Base-by-base conservation (phyloP, 1,140 invertebrate genomes). In the Drosophila pandora region DNA sequence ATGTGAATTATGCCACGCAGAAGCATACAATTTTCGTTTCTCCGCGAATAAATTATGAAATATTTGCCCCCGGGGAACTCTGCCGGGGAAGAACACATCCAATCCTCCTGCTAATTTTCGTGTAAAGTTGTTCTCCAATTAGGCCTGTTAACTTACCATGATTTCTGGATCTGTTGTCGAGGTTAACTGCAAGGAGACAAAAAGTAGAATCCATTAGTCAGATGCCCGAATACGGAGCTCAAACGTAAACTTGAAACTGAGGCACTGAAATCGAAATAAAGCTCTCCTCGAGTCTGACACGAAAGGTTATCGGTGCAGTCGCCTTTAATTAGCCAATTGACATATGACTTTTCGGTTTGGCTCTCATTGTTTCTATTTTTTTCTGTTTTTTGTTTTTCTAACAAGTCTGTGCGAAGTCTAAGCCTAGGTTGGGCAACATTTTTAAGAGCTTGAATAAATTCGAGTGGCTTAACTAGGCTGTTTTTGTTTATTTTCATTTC, bases 261-360 rank as follows among this genome's bases (percentile, higher is more conserved):
- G 56, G 54, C 32, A 23, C 10, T 37, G 12, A 45, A 39, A 8
- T 34, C 58, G 69, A 55, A 54, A 55, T 60, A 47, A 76, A 70
- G 32, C 63, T 59, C 62, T 47, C 67, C 49, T 69, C 58, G 56
- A 67, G 68, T 32, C 57, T 77, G 81, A 85, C 81, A 81, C 68
- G 63, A 77, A 85, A 85, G 81, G 81, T 85, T 85, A 85, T 78
- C 69, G 74, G 9, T 65, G 54, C 54, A 43, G 55, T 56, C 37
- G 72, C 56, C 60, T 73, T 82, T 82, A 85, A 85, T 85, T 85
- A 85, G 76, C 64, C 82, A 87, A 82, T 85, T 85, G 82, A 85
- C 83, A 87, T 87, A 60, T 82, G 82, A 82, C 82, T 87, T 75
- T 78, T 68, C 55, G 12, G 12, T 71, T 47, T 52, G 47, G 17